phyloP scores from a whole-genome alignment of 2,797 vertebrate species.

The Rhinoraja longicauda region DNA sequence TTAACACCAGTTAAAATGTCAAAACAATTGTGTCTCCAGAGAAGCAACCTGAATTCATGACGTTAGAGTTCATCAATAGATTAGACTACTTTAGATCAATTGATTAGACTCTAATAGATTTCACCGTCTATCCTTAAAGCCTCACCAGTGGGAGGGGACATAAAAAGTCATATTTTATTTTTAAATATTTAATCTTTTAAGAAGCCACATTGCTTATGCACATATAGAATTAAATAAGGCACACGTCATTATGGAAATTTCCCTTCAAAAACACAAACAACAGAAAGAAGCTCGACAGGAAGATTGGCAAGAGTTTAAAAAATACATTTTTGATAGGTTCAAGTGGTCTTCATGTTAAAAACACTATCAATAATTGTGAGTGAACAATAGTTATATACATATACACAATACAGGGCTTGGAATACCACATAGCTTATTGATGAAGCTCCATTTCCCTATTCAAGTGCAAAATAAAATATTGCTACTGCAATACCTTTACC shows the following conservation, averaged over 20 bases:
- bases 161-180: neutral
- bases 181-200: neutral
- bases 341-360: constrained; percentile 14
- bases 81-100: neutral
- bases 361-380: neutral
- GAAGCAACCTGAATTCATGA: neutral
- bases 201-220: constrained; percentile 24
- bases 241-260: constrained; percentile 32
- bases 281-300: constrained; percentile 4
- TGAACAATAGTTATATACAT: neutral
- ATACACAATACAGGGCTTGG: constrained; percentile 25
- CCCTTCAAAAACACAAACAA: constrained; percentile 34
- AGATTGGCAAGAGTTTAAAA: constrained; percentile 25
- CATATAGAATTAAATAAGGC: constrained; percentile 37
- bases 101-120: neutral
- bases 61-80: neutral
- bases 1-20: neutral
- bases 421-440: constrained; percentile 21
- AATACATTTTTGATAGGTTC: constrained; percentile 23
- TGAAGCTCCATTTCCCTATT: constrained; percentile 26
- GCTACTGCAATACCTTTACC: constrained; percentile 15
- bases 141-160: neutral
- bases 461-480: constrained; percentile 35
- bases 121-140: neutral
- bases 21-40: too few species aligned